Evolutionary conservation across 2,113 vertebrate genomes (phyloP).

Genomic region (Megaleporinus macrocephalus): DNA sequence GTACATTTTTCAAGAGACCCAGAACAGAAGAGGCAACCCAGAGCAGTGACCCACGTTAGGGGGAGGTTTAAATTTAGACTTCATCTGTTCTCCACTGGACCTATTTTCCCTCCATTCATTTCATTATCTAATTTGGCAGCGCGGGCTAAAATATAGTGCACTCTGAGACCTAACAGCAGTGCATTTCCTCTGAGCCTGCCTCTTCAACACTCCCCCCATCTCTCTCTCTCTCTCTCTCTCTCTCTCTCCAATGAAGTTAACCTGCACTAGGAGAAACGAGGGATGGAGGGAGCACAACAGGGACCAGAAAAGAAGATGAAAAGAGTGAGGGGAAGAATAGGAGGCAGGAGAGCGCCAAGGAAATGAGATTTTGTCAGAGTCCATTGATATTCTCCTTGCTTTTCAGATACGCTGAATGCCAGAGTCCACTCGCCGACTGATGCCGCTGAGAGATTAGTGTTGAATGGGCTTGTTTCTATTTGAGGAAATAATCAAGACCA

Average conservation of each 20-base stretch:
- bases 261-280: slow-evolving; percentile 41
- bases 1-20: slow-evolving; percentile 36
- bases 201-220: slow-evolving; percentile 73
- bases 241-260: slow-evolving; percentile 64
- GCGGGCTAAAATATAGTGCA: slow-evolving; percentile 72
- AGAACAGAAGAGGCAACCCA: slow-evolving; percentile 10
- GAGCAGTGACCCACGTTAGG: slow-evolving; percentile 63
- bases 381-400: slow-evolving; percentile 60
- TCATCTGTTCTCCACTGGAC: slow-evolving; percentile 69
- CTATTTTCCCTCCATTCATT: slow-evolving; percentile 65
- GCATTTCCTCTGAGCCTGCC: slow-evolving; percentile 63
- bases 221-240: neutral
- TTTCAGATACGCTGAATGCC: slow-evolving; percentile 61
- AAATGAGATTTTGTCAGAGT: slow-evolving; percentile 68
- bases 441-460: slow-evolving; percentile 66
- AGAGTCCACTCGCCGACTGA: slow-evolving; percentile 60
- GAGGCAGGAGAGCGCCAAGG: slow-evolving; percentile 35
- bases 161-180: slow-evolving; percentile 76
- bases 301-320: slow-evolving; percentile 4
- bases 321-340: slow-evolving; percentile 37
- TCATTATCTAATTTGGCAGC: slow-evolving; percentile 76
- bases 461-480: slow-evolving; percentile 67
- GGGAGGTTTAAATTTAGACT: slow-evolving; percentile 72
- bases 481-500: slow-evolving; percentile 68
- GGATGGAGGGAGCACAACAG: slow-evolving; percentile 1